Conservation (phyloP, 2,888 invertebrate genomes). For the Cheiracanthium punctorium region DNA sequence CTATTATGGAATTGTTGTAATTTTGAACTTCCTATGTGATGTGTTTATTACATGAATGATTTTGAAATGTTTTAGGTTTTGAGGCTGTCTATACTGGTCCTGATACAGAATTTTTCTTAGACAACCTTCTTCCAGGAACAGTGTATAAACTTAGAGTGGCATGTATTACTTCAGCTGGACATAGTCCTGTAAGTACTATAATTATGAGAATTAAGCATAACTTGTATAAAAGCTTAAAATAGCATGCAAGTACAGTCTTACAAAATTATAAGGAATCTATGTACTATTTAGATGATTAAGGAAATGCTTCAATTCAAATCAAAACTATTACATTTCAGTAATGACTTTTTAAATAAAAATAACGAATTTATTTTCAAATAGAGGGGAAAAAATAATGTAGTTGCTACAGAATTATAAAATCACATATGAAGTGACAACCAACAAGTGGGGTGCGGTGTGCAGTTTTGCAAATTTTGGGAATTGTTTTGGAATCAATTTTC, state of each 20-base stretch:
- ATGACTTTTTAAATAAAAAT: no score
- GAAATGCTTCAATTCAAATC: no score
- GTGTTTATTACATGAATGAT: neutral
- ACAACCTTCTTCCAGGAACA: constrained; percentile 87
- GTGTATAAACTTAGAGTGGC: constrained; percentile 86
- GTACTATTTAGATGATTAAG: neutral
- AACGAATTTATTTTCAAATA: no score
- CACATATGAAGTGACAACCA: no score
- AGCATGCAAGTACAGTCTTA: neutral
- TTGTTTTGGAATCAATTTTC: no score
- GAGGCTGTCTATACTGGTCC: constrained; percentile 84
- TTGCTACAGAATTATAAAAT: no score
- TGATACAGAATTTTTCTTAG: constrained; percentile 87
- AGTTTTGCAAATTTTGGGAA: no score
- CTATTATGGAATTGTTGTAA: neutral
- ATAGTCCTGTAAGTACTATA: constrained; percentile 79
- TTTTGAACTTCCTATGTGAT: no score
- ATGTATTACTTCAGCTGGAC: constrained; percentile 85
- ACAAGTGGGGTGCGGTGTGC: no score
- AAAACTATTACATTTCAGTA: no score
- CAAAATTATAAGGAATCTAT: neutral
- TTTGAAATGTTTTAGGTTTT: constrained; percentile 79
- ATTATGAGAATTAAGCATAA: no score
- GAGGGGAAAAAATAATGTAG: no score
- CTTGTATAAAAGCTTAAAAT: neutral